Conservation (phyloP, 2,888 invertebrate genomes). For the Artemia sinica region DNA sequence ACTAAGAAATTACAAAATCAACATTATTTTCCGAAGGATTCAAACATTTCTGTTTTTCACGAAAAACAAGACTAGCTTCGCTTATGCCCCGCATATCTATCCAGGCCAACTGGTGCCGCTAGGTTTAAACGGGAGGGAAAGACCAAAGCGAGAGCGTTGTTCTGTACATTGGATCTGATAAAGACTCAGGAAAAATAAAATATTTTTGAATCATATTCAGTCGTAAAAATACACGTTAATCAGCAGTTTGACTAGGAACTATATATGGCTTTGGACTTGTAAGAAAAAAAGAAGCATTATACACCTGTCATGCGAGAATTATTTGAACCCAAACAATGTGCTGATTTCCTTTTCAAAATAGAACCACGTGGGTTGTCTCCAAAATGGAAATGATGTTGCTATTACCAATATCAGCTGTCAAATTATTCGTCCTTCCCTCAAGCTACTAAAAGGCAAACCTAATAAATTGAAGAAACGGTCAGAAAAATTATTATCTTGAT, state of each 20-base stretch:
- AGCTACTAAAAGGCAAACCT: conserved; percentile 3
- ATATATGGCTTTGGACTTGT: no score
- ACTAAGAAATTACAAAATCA: no score
- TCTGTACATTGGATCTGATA: background rate
- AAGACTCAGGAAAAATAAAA: no score
- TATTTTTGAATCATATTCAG: no score
- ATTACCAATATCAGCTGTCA: conserved; percentile 11
- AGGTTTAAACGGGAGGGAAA: conserved; percentile 12
- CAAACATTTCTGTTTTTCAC: background rate
- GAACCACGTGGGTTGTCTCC: conserved; percentile 3
- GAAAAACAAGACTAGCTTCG: conserved; percentile 12
- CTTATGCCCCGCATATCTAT: conserved; percentile 5
- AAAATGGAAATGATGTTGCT: background rate
- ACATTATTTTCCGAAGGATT: no score
- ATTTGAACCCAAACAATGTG: no score
- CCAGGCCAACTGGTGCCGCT: conserved; percentile 13
- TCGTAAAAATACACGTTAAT: no score
- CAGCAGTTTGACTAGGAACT: no score
- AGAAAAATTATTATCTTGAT: background rate
- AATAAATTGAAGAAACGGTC: background rate
- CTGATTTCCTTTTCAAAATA: background rate
- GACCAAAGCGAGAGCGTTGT: conserved; percentile 8
- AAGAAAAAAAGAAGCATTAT: no score
- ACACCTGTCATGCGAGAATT: no score
- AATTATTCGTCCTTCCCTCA: conserved; percentile 6